Evolutionary conservation across 53 echinoderm and acorn worm genomes (phyloP).

Genomic region (Temnopleurus reevesii): DNA sequence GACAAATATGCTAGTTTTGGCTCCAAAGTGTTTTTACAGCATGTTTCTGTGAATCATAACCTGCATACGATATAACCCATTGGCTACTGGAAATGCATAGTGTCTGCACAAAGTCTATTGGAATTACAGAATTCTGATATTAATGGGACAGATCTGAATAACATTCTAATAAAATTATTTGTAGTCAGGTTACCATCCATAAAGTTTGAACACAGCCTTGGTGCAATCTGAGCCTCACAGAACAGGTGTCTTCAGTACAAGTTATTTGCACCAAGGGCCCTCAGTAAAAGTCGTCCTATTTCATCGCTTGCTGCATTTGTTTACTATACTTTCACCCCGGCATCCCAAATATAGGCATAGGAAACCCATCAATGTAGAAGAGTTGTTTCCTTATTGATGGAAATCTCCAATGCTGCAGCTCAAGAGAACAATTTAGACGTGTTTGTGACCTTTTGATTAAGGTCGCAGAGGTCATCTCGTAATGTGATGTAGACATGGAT

Average conservation of each 20-base stretch:
- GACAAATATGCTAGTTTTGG: too few relatives aligned
- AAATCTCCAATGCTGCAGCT: background rate
- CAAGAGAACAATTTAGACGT: conserved; percentile 5
- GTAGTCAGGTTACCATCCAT: too few relatives aligned
- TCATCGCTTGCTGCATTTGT: conserved; percentile 3
- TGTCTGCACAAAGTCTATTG: too few relatives aligned
- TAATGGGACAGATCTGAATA: too few relatives aligned
- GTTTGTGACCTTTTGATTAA: conserved; percentile 19
- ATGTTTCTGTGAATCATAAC: too few relatives aligned
- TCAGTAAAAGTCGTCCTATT: conserved; percentile 2
- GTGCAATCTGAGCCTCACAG: background rate
- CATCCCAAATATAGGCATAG: conserved; percentile 7
- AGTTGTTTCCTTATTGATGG: conserved; percentile 19
- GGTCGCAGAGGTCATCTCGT: background rate
- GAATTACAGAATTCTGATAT: too few relatives aligned
- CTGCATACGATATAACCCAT: too few relatives aligned
- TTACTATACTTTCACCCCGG: too few relatives aligned
- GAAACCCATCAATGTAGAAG: background rate
- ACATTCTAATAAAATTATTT: too few relatives aligned
- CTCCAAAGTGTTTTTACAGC: too few relatives aligned
- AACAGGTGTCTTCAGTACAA: conserved; percentile 22
- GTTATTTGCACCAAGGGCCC: conserved; percentile 8
- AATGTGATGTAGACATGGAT: conserved; percentile 23
- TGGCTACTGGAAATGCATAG: too few relatives aligned
- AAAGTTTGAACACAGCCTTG: background rate